A percentile compares a stretch with the other conserved stretches of the same genome.
Conservation (phyloP, 2,113 vertebrate species). For the Edolisoma coerulescens region DNA sequence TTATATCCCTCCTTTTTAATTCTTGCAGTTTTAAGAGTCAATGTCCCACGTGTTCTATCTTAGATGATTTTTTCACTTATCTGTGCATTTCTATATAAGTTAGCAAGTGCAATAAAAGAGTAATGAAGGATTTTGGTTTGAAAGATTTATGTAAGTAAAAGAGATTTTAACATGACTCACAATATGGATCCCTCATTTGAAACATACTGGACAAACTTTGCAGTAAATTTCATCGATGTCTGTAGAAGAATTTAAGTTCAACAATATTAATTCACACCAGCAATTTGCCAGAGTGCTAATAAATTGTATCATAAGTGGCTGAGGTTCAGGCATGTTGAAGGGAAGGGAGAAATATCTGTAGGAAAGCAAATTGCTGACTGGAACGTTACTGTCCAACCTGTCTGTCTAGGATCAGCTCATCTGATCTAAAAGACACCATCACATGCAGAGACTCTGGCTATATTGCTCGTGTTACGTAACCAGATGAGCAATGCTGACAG, state of each 20-base stretch:
- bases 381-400: background rate
- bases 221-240: background rate
- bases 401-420: background rate
- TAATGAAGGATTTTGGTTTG: background rate
- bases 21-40: background rate
- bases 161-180: background rate
- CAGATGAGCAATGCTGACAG: background rate
- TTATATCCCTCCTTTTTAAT: background rate
- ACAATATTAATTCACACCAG: background rate
- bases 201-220: background rate
- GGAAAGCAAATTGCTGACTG: background rate
- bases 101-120: background rate
- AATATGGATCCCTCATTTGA: background rate
- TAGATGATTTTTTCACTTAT: background rate
- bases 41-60: background rate
- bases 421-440: background rate
- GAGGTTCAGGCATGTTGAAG: background rate
- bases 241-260: background rate
- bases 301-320: background rate
- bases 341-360: background rate
- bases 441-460: accelerated
- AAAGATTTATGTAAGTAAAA: background rate
- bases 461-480: accelerated
- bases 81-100: background rate
- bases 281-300: background rate